Conservation (phyloP, 1,140 invertebrate genomes). For the Harpegnathos saltator region DNA sequence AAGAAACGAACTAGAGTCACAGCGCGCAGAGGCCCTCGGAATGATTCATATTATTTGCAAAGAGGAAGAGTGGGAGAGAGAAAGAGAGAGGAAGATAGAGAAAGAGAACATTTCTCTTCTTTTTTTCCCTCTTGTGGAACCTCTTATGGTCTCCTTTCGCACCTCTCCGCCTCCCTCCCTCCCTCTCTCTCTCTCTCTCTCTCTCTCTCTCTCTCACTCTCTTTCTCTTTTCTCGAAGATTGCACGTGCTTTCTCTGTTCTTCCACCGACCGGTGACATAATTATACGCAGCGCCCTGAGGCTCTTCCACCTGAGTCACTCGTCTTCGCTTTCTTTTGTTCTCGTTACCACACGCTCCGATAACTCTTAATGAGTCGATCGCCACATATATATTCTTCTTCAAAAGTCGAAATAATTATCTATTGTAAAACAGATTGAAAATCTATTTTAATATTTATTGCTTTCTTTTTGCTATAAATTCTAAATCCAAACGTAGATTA, state of each 20-base stretch:
- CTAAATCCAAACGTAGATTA: no score
- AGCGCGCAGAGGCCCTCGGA: conserved; percentile 35
- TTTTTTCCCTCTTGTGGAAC: not conserved
- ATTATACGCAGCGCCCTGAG: conserved; percentile 74
- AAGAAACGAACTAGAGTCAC: conserved; percentile 61
- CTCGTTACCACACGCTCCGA: conserved; percentile 41
- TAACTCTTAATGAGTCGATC: conserved; percentile 34
- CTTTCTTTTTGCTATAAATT: no score
- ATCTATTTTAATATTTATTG: no score
- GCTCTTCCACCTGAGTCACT: conserved; percentile 77
- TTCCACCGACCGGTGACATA: conserved; percentile 77
- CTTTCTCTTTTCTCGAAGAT: conserved; percentile 56
- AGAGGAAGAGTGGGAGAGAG: not conserved
- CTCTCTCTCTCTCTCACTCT: not conserved
- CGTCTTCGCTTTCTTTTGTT: conserved; percentile 70
- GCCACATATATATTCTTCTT: conserved; percentile 10
- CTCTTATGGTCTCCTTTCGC: no score
- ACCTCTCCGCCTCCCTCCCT: no score
- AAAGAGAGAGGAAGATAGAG: conserved; percentile 16
- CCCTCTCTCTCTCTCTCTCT: not conserved
- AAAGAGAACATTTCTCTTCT: not conserved
- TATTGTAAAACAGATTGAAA: no score
- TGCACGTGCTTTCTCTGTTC: conserved; percentile 52
- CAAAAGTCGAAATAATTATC: conserved; percentile 17
- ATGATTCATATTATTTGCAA: conserved; percentile 77